Base-by-base conservation (phyloP, 2,797 vertebrate genomes). In the Acrossocheilus wenchowensis region DNA sequence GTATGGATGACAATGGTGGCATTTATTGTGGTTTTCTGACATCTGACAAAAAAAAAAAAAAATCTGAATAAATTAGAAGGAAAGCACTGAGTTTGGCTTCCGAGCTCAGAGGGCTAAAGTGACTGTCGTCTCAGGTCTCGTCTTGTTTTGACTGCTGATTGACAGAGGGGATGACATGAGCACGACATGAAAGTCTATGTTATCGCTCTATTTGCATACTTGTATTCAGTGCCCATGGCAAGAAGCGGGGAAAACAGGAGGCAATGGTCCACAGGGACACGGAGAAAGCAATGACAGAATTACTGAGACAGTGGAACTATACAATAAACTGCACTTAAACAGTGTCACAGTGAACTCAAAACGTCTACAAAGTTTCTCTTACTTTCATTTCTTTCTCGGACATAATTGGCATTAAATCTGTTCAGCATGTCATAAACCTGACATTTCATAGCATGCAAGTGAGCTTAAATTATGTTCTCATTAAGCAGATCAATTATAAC, bases 11-110 rank as follows among this genome's bases (percentile, higher is more conserved):
- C 87, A 90, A 93, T 91, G 92, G 93, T 94, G 93, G 92, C 93
- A 91, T 93, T 93, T 95, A 93, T 90, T 95, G 95, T 95, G 93
- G 91, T 94, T 95, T 89, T 94, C 92, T 90, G 87, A 92, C 90
- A 93, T 92, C 91, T 86, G 82, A 84, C 85, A 79, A 87, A 92
- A 92, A 93, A 84, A 87, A 92, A 93, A 92, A 41, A 88, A 89
- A 45, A 11, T 45, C 43, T 45, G 91, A 95, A 95, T 95, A 95
- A 95, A 95, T 92, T 92, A 92, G 92, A 92, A 86, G 90, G 52
- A 91, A 68, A 62, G 92, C 93, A 91, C 92, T 93, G 91, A 77
- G 83, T 90, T 90, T 88, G 89, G 88, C 79, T 83, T 60, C 89
- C 84, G 87, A 85, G 41, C 87, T 85, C 72, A 81, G 83, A 64